phyloP scores from a whole-genome alignment of 2,113 vertebrate genomes.

The Eulacestoma nigropectus region DNA sequence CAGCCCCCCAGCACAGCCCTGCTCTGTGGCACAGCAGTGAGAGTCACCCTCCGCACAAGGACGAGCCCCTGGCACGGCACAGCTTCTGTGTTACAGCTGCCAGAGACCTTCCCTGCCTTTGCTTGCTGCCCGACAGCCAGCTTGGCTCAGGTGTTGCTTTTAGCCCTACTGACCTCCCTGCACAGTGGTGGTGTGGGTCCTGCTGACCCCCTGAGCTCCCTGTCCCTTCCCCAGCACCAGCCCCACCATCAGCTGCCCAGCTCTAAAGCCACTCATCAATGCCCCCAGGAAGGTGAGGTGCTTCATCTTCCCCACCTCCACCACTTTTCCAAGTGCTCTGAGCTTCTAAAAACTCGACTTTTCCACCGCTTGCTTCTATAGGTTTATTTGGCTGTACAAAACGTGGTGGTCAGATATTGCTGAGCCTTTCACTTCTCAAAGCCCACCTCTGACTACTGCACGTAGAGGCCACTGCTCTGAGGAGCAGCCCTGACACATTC shows the following conservation, averaged over 20 bases:
- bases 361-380: background rate
- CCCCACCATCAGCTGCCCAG: background rate
- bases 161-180: background rate
- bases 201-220: background rate
- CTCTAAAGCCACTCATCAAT: background rate
- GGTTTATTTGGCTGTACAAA: background rate
- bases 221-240: background rate
- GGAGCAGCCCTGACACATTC: background rate
- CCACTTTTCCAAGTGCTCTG: background rate
- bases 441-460: rapidly evolving
- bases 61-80: rapidly evolving
- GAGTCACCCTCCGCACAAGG: background rate
- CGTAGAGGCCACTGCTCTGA: background rate
- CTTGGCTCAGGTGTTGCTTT: background rate
- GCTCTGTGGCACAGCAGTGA: background rate
- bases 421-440: background rate
- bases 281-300: background rate
- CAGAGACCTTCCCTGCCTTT: background rate
- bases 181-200: rapidly evolving
- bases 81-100: background rate
- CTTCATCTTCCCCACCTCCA: background rate
- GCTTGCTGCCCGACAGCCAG: background rate
- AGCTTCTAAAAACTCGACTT: background rate
- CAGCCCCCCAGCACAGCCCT: background rate
- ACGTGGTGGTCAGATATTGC: rapidly evolving